These are phyloP conservation scores for Carapus acus DNA, from an alignment of 2,797 vertebrate species.

Conservation along the genomic window DNA sequence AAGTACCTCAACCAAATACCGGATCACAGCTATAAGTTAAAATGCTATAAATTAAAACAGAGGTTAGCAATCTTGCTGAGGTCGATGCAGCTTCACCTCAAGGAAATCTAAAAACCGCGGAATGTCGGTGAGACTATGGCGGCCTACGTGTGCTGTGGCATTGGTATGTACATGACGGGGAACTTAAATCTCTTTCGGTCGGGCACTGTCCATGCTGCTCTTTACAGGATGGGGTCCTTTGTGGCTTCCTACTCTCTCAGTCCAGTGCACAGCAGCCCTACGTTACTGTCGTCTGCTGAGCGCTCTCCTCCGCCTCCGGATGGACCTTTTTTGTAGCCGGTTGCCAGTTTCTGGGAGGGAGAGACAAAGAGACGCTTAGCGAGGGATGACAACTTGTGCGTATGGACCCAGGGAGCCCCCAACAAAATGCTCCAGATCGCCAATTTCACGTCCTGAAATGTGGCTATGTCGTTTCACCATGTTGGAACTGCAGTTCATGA, in stretches of 20 bases:
- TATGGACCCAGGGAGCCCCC: too few species aligned
- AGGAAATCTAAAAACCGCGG: slow-evolving; percentile 59
- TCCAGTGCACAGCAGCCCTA: slow-evolving; percentile 76
- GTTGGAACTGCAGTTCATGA: too few species aligned
- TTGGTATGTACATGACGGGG: slow-evolving; percentile 73
- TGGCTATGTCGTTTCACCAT: too few species aligned
- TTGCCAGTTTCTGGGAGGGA: slow-evolving; percentile 72
- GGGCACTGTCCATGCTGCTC: slow-evolving; percentile 77
- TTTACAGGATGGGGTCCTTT: slow-evolving; percentile 69
- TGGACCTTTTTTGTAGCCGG: slow-evolving; percentile 82
- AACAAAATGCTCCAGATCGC: too few species aligned
- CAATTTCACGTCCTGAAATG: too few species aligned
- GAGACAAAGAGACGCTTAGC: slow-evolving; percentile 47
- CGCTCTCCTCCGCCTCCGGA: slow-evolving; percentile 69
- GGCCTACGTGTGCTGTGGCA: slow-evolving; percentile 76
- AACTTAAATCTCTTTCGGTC: slow-evolving; percentile 75
- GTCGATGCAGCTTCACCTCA: slow-evolving; percentile 72
- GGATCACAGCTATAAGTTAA: slow-evolving; percentile 49
- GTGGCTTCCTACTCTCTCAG: slow-evolving; percentile 61
- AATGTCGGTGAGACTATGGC: slow-evolving; percentile 46
- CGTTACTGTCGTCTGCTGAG: slow-evolving; percentile 65
- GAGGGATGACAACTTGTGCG: too few species aligned
- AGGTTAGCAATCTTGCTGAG: slow-evolving; percentile 27
- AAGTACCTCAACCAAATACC: slow-evolving; percentile 19
- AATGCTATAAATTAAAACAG: slow-evolving; percentile 43